Percentiles rank a stretch among this genome's conserved stretches.
Evolutionary conservation across 2,888 invertebrate species (phyloP).

Genomic region (Sinopyrophorus schimmeli): DNA sequence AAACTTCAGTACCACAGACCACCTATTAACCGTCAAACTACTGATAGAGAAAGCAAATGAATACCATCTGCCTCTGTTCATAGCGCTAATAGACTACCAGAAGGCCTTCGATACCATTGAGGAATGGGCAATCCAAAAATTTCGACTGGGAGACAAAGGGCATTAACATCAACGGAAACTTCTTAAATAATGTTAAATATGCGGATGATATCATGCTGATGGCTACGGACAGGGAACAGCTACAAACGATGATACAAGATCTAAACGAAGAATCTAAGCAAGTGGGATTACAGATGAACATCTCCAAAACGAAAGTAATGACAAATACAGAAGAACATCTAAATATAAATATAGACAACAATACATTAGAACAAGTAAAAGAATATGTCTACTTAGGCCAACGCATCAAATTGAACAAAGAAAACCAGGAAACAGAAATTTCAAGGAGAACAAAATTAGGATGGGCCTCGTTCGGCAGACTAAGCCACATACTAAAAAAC

Average conservation of each 20-base stretch:
- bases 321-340: slow-evolving; percentile 2
- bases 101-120: not conserved
- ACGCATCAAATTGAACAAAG: not conserved
- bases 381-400: not conserved
- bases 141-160: not conserved
- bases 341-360: not conserved
- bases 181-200: not conserved
- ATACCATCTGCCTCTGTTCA: slow-evolving; percentile 5
- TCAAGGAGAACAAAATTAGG: slow-evolving; percentile 1
- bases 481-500: too few relatives aligned
- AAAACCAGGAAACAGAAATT: slow-evolving; percentile 4
- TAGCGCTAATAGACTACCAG: slow-evolving; percentile 2
- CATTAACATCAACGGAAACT: slow-evolving; percentile 1
- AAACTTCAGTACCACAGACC: not conserved
- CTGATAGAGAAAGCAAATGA: slow-evolving; percentile 4
- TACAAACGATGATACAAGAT: slow-evolving; percentile 6
- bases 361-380: not conserved
- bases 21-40: slow-evolving; percentile 5
- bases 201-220: not conserved
- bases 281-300: slow-evolving; percentile 1
- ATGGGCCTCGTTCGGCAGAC: too few relatives aligned
- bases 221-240: not conserved
- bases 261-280: not conserved
- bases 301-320: slow-evolving; percentile 6
- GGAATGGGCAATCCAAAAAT: slow-evolving; percentile 1